Conservation (phyloP, 2,113 vertebrate species). For the Peromyscus leucopus region DNA sequence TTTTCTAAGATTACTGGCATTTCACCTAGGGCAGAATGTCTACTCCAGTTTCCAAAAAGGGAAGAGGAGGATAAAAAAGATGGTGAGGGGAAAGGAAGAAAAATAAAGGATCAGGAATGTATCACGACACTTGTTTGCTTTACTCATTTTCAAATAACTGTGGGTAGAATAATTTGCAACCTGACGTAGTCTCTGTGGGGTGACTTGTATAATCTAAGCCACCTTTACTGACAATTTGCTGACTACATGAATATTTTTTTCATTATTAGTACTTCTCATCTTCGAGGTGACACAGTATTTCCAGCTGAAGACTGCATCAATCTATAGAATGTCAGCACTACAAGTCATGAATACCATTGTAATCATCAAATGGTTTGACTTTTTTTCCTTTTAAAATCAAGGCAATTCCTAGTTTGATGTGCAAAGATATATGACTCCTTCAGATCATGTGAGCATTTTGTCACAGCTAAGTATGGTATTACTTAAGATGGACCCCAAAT, state of each 20-base stretch:
- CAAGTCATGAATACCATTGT: slow-evolving; percentile 63
- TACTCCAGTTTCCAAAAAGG: not conserved
- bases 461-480: slow-evolving; percentile 37
- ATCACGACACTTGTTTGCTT: slow-evolving; percentile 66
- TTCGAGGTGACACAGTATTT: slow-evolving; percentile 70
- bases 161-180: slow-evolving; percentile 72
- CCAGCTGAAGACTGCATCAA: slow-evolving; percentile 65
- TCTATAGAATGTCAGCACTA: slow-evolving; percentile 49
- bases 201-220: slow-evolving; percentile 70
- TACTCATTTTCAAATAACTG: slow-evolving; percentile 40
- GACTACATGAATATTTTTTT: slow-evolving; percentile 74
- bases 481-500: slow-evolving; percentile 42
- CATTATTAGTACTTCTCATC: slow-evolving; percentile 70
- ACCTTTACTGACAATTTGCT: slow-evolving; percentile 75
- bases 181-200: slow-evolving; percentile 48
- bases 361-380: slow-evolving; percentile 45
- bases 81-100: not conserved
- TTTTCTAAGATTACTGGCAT: not conserved
- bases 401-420: slow-evolving; percentile 24
- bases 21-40: not conserved
- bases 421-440: slow-evolving; percentile 46
- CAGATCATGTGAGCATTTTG: slow-evolving; percentile 50
- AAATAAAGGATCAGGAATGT: not conserved
- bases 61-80: not conserved
- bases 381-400: slow-evolving; percentile 49